These are phyloP conservation scores for Cairina moschata DNA, from an alignment of 2,113 vertebrate genomes.

Conservation along the genomic window DNA sequence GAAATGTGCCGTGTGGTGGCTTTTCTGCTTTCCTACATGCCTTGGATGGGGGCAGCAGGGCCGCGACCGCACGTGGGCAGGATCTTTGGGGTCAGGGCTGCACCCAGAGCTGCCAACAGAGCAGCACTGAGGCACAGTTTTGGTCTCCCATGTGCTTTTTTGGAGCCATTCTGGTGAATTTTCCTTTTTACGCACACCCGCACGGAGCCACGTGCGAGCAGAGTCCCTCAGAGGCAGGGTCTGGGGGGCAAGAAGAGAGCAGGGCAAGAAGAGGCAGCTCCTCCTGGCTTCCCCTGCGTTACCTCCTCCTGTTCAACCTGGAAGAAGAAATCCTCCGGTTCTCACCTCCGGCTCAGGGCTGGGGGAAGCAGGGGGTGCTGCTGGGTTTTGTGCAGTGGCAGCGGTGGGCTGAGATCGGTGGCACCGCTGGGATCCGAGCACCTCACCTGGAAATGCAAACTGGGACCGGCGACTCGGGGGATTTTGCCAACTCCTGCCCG, in stretches of 20 bases:
- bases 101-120: too few relatives aligned
- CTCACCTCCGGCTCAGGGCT: background rate
- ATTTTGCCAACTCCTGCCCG: background rate
- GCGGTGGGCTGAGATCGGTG: background rate
- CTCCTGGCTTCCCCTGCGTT: background rate
- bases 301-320: background rate
- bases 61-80: too few relatives aligned
- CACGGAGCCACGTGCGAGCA: accelerated
- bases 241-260: background rate
- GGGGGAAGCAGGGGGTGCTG: background rate
- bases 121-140: too few relatives aligned
- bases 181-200: too few relatives aligned
- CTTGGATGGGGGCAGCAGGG: background rate
- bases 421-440: background rate
- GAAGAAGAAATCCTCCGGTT: background rate
- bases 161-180: too few relatives aligned
- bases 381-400: background rate
- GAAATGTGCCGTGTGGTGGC: accelerated
- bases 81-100: too few relatives aligned
- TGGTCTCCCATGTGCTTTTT: too few relatives aligned
- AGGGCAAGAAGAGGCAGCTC: too few relatives aligned
- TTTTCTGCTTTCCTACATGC: background rate
- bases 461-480: background rate
- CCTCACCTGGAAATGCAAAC: background rate
- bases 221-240: background rate